Evolutionary conservation across 2,888 invertebrate species (phyloP), one percentile per base, ranked within the genome.

Genomic region (Lasioglossum vierecki): DNA sequence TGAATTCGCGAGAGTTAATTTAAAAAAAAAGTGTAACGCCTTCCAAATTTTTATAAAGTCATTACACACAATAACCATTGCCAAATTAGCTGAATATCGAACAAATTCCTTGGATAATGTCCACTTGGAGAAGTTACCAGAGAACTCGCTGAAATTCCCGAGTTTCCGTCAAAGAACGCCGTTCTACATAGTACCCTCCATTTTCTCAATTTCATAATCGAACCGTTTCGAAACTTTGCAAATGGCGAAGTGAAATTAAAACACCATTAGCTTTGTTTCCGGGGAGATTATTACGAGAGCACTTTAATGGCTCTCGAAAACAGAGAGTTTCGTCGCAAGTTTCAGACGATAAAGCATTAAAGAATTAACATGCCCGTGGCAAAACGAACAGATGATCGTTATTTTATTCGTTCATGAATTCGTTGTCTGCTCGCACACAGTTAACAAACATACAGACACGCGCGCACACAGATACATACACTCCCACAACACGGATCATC

Each of bases 391-490:
- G n/a, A 70, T 39, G 70, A 70, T 70, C 70, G 70, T 22, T n/a
- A n/a, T 41, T n/a, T n/a, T n/a, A n/a, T 70, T 11, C 41, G 68
- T 41, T 70, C 70, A 41, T 86, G 80, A 83, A 76, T 83, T 84
- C 68, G 83, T 88, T 88, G 90, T 86, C 88, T 87, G 89, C 87
- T 77, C 83, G 15, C 30, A 63, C 63, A 63, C 63, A 30, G 3
- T 18, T 44, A 44, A 44, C 44, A 44, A 44, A 44, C 44, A 44
- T 30, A 30, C 30, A 63, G 18, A 30, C 5, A 30, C 5, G 63
- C 15, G 15, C 63, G n/a, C 57, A 63, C 30, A 63, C 30, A 30
- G n/a, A 57, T n/a, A 70, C 76, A 30, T 30, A 84, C 80, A 71
- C 72, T 83, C 30, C 70, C 74, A 66, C 26, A n/a, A 60, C 57